Conservation (phyloP, 1,140 invertebrate genomes). For the Hylaeus anthracinus region DNA sequence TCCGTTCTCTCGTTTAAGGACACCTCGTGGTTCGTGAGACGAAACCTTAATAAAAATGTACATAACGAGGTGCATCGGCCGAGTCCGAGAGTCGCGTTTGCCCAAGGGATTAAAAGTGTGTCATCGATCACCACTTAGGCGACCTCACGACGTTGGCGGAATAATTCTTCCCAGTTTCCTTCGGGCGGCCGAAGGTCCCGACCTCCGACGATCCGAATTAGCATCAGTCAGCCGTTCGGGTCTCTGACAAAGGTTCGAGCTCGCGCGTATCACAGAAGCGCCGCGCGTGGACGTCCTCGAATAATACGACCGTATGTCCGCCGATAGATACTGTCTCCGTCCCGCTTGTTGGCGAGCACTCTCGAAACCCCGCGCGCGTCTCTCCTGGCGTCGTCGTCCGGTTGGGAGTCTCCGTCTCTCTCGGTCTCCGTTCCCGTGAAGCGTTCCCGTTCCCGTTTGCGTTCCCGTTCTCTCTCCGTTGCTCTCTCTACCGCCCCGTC, state of each 20-base stretch:
- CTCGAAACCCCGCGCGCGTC: background rate
- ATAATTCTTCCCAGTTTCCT: background rate
- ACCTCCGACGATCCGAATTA: background rate
- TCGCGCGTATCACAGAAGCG: background rate
- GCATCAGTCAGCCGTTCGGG: background rate
- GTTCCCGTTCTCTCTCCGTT: constrained; percentile 55
- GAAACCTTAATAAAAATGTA: too few relatives aligned
- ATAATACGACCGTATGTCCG: constrained; percentile 46
- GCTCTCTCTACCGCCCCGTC: constrained; percentile 33
- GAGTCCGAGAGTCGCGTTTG: too few relatives aligned
- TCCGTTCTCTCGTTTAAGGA: too few relatives aligned
- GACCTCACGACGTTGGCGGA: background rate
- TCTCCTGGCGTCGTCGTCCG: constrained; percentile 34
- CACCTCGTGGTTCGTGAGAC: too few relatives aligned
- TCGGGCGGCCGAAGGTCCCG: too few relatives aligned
- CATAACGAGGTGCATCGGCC: too few relatives aligned
- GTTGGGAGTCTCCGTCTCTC: constrained; percentile 20
- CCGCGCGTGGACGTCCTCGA: constrained; percentile 25
- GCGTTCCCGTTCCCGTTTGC: constrained; percentile 52
- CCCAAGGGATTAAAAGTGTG: too few relatives aligned
- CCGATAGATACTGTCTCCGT: constrained; percentile 22
- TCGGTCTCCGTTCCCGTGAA: constrained; percentile 12
- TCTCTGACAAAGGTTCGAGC: background rate
- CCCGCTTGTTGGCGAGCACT: constrained; percentile 23
- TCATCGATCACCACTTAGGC: too few relatives aligned